These are phyloP conservation scores for Megaceryle alcyon DNA, from an alignment of 2,797 vertebrate species.

Conservation along the genomic window DNA sequence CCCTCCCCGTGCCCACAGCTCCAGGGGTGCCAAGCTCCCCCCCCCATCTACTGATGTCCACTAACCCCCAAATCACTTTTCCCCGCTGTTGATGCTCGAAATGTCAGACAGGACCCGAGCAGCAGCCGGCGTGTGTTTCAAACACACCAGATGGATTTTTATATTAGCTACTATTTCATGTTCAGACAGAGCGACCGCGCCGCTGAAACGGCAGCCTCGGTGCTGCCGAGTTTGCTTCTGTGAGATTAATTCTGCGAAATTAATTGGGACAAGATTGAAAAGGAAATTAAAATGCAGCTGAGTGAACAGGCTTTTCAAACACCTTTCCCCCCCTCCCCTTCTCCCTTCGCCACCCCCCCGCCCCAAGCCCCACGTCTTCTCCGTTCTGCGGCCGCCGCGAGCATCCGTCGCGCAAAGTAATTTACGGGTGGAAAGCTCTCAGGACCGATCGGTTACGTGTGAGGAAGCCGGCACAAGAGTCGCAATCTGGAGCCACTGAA, in stretches of 20 bases:
- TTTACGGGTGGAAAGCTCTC: constrained; percentile 66
- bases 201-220: constrained; percentile 71
- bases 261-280: constrained; percentile 90
- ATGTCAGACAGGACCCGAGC: constrained; percentile 73
- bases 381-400: constrained; percentile 36
- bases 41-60: background rate
- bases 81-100: constrained; percentile 69
- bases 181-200: constrained; percentile 78
- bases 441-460: constrained; percentile 70
- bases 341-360: background rate
- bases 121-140: constrained; percentile 70
- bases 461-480: constrained; percentile 50
- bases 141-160: constrained; percentile 86
- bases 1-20: background rate
- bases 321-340: constrained; percentile 40
- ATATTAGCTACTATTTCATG: constrained; percentile 83
- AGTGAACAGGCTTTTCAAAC: constrained; percentile 82
- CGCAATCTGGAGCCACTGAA: constrained; percentile 71
- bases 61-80: constrained; percentile 62
- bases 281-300: constrained; percentile 89
- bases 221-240: constrained; percentile 74
- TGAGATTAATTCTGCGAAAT: constrained; percentile 89
- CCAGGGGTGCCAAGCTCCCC: background rate
- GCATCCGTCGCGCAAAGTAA: constrained; percentile 59
- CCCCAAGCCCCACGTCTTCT: background rate